Evolutionary conservation across 2,888 invertebrate genomes (phyloP).

Genomic region (Tromatobia lineatoria): DNA sequence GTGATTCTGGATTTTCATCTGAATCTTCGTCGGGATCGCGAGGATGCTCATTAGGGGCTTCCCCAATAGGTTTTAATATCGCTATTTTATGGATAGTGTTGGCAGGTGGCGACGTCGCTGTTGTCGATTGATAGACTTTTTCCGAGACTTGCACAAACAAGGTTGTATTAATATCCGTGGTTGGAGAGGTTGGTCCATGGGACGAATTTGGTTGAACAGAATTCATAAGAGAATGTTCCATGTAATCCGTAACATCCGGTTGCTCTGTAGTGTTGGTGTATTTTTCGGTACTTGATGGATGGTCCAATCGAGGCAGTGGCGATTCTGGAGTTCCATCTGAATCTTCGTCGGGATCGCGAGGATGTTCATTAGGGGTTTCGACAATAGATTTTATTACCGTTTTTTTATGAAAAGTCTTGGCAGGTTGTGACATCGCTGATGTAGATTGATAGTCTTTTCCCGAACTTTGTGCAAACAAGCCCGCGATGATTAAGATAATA

Average conservation of each 20-base stretch:
- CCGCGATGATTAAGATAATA: slow-evolving; percentile 70
- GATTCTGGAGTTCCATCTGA: background rate
- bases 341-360: background rate
- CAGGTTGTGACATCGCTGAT: background rate
- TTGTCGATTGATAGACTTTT: slow-evolving; percentile 2
- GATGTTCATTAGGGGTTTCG: background rate
- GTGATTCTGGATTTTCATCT: background rate
- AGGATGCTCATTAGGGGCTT: background rate
- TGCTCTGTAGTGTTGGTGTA: background rate
- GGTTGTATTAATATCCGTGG: background rate
- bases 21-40: background rate
- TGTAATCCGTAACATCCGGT: too few relatives aligned
- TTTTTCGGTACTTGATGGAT: too few relatives aligned
- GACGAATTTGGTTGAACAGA: too few relatives aligned
- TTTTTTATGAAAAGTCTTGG: too few relatives aligned
- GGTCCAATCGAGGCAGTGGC: too few relatives aligned
- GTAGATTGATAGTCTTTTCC: background rate
- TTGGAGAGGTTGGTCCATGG: too few relatives aligned
- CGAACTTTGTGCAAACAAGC: slow-evolving; percentile 68
- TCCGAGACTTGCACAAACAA: slow-evolving; percentile 68
- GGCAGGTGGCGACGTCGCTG: background rate
- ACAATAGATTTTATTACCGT: too few relatives aligned
- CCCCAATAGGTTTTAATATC: too few relatives aligned
- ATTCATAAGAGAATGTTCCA: too few relatives aligned
- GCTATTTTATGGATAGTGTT: too few relatives aligned